These are phyloP conservation scores for Adelphocoris suturalis DNA, from an alignment of 2,888 invertebrate genomes.

Conservation along the genomic window DNA sequence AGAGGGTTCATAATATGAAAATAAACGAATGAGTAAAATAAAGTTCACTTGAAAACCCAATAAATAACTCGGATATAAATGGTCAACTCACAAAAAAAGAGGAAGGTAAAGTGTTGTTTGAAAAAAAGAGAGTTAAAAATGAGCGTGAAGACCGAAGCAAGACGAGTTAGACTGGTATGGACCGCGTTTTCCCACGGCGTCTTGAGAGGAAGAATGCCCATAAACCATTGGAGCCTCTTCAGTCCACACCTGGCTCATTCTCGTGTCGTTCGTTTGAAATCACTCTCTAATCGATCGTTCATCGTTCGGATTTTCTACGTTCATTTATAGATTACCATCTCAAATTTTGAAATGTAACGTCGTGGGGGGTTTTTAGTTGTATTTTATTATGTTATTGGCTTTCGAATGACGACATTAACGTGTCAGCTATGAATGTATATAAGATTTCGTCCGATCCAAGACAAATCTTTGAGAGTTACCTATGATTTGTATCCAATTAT, in stretches of 20 bases:
- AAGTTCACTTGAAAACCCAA: conserved; percentile 49
- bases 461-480: too few species aligned
- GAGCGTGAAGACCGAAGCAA: conserved; percentile 50
- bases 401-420: too few species aligned
- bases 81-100: conserved; percentile 35
- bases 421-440: too few species aligned
- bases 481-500: too few species aligned
- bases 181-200: conserved; percentile 49
- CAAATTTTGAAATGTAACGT: too few species aligned
- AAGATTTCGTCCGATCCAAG: too few species aligned
- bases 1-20: not conserved
- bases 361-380: too few species aligned
- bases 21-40: conserved; percentile 19
- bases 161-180: conserved; percentile 50
- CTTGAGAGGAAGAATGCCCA: conserved; percentile 34
- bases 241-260: conserved; percentile 51
- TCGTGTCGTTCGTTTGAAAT: not conserved
- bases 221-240: conserved; percentile 49
- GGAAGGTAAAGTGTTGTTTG: not conserved
- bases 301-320: not conserved
- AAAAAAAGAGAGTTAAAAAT: conserved; percentile 49
- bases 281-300: not conserved
- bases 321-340: too few species aligned
- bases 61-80: conserved; percentile 47
- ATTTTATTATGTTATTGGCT: too few species aligned